These are phyloP conservation scores for Xestia xanthographa DNA, from an alignment of 2,888 invertebrate genomes.

Conservation along the genomic window DNA sequence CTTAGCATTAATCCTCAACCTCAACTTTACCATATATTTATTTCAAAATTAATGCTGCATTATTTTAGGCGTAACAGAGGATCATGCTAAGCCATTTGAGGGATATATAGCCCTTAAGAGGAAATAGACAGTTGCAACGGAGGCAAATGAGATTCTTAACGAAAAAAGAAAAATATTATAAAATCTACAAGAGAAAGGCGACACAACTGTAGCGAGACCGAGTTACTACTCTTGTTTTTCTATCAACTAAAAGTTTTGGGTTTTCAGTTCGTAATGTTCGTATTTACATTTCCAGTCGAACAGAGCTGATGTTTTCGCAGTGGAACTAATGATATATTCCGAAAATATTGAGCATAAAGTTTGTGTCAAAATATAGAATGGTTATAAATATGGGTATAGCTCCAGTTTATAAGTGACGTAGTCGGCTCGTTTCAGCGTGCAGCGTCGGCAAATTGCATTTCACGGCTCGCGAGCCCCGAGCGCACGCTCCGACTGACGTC, in stretches of 20 bases:
- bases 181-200: conserved; percentile 18
- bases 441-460: conserved; percentile 83
- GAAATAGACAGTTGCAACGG: conserved; percentile 45
- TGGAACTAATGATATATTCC: conserved; percentile 18
- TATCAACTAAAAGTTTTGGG: conserved; percentile 33
- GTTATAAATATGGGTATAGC: conserved; percentile 23
- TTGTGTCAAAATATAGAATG: conserved; percentile 28
- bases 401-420: conserved; percentile 60
- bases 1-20: no score
- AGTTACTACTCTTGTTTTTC: conserved; percentile 40
- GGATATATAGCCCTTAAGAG: no score
- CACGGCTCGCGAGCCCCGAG: conserved; percentile 72
- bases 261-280: conserved; percentile 31
- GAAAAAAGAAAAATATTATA: conserved; percentile 20
- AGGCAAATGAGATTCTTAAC: conserved; percentile 48
- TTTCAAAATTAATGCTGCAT: no score
- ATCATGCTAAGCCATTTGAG: no score
- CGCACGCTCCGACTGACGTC: conserved; percentile 50
- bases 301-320: conserved; percentile 13
- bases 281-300: conserved; percentile 35
- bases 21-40: no score
- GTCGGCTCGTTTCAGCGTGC: conserved; percentile 72
- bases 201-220: conserved; percentile 24
- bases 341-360: conserved; percentile 19
- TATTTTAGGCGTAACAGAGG: no score